Conservation (phyloP, 2,888 invertebrate species). For the Meta bourneti region DNA sequence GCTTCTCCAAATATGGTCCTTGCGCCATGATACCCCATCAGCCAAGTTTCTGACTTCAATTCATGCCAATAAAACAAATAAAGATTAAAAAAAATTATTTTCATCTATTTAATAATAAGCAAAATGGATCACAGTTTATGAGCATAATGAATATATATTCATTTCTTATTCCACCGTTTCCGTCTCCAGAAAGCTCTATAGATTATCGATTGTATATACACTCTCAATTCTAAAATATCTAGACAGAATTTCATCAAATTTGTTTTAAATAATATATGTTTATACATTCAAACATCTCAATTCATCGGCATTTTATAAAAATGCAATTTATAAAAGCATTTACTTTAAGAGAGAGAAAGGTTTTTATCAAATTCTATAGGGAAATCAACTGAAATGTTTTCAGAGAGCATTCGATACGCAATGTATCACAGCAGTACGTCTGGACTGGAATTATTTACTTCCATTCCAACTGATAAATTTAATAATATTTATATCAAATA, state of each 20-base stretch:
- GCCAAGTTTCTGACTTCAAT: no score
- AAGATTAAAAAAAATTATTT: no score
- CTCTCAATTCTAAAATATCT: neutral
- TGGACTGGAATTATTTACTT: neutral
- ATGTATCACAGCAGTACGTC: neutral
- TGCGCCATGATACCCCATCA: no score
- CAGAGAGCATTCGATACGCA: neutral
- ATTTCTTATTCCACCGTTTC: no score
- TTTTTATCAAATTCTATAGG: neutral
- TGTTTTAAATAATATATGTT: neutral
- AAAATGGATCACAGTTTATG: no score
- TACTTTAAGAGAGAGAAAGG: neutral
- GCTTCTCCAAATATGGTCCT: no score
- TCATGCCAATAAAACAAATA: no score
- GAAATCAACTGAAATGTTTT: neutral
- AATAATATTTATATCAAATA: constrained; percentile 12
- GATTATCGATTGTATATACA: no score
- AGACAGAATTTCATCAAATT: neutral
- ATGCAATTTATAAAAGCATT: neutral
- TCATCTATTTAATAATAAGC: no score
- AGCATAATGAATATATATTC: no score
- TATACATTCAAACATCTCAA: neutral
- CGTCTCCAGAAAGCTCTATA: no score
- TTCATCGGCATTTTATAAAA: neutral
- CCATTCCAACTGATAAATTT: neutral